phyloP scores from a whole-genome alignment of 1,140 invertebrate species.

The Leptoteleia sp. region DNA sequence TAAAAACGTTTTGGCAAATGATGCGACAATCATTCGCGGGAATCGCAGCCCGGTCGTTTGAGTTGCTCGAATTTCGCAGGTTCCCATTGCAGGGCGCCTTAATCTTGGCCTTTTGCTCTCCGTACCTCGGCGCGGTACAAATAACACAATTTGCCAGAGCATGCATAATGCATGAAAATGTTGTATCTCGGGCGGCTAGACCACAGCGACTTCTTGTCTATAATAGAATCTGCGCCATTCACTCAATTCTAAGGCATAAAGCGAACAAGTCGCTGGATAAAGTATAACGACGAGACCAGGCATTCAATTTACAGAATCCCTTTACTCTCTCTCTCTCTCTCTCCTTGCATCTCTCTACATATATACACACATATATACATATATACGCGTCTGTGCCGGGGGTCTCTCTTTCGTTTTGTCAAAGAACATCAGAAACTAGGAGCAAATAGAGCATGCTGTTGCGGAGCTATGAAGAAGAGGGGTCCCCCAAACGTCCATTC shows the following conservation, averaged over 20 bases:
- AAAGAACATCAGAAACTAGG: slow-evolving; percentile 56
- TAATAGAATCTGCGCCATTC: slow-evolving; percentile 80
- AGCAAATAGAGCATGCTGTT: slow-evolving; percentile 59
- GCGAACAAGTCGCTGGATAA: slow-evolving; percentile 75
- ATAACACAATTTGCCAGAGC: slow-evolving; percentile 78
- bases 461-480: slow-evolving; percentile 35
- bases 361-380: no score
- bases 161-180: slow-evolving; percentile 79
- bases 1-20: slow-evolving; percentile 35
- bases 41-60: slow-evolving; percentile 10
- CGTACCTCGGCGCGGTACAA: slow-evolving; percentile 67
- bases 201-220: slow-evolving; percentile 77
- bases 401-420: slow-evolving; percentile 52
- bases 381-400: no score
- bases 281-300: slow-evolving; percentile 75
- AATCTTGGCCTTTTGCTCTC: slow-evolving; percentile 62
- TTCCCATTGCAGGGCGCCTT: slow-evolving; percentile 44
- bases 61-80: slow-evolving; percentile 35
- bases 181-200: slow-evolving; percentile 72
- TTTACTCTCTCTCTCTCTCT: slow-evolving; percentile 47
- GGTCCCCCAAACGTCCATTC: slow-evolving; percentile 41
- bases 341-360: no score
- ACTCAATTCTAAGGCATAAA: slow-evolving; percentile 76
- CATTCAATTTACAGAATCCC: slow-evolving; percentile 79
- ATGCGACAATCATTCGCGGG: slow-evolving; percentile 53